Conservation (phyloP, 2,797 vertebrate genomes). For the Astyanax mexicanus region DNA sequence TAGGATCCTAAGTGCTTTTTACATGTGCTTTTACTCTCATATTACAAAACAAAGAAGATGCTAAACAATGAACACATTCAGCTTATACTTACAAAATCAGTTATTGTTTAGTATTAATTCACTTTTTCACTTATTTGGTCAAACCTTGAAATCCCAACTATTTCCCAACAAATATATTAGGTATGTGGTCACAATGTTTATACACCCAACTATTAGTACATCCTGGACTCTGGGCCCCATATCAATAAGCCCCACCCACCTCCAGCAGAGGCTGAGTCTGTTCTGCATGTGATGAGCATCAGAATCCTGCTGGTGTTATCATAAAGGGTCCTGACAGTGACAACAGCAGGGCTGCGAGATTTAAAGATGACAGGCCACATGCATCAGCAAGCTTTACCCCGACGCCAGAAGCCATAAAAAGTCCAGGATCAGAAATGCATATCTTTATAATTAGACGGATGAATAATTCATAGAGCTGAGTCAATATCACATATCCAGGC, state of each 20-base stretch:
- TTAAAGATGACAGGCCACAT: conserved; percentile 35
- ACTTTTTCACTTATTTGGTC: no score
- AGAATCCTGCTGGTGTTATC: conserved; percentile 1
- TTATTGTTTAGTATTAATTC: no score
- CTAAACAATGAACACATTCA: no score
- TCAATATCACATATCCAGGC: conserved; percentile 46
- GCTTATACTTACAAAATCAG: no score
- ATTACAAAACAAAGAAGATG: no score
- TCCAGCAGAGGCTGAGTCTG: background rate
- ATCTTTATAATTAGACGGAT: conserved; percentile 56
- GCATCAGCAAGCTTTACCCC: conserved; percentile 48
- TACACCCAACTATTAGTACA: no score
- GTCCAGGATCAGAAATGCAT: conserved; percentile 59
- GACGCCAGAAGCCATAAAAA: conserved; percentile 51
- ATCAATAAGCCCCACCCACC: conserved; percentile 4
- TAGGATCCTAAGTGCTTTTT: no score
- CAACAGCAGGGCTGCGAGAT: background rate
- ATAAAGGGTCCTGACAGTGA: conserved; percentile 18
- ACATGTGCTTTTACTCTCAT: no score
- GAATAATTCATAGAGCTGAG: conserved; percentile 59
- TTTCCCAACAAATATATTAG: no score
- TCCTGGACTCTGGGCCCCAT: background rate
- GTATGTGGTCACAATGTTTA: no score
- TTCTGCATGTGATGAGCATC: conserved; percentile 8
- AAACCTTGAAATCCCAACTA: no score